Base-by-base conservation (phyloP, 2,888 invertebrate genomes). In the Zonitis immaculata region DNA sequence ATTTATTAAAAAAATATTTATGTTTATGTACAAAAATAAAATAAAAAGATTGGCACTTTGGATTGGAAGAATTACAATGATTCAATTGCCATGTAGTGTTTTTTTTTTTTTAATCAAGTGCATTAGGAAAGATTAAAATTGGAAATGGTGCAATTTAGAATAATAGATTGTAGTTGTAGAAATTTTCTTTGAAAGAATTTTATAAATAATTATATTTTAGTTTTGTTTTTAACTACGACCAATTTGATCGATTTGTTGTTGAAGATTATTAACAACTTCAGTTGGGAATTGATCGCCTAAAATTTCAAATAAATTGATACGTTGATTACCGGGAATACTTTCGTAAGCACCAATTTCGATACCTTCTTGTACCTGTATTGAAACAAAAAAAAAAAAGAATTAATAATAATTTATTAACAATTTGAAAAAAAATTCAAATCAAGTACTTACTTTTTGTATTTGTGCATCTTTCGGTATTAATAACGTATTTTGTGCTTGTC, bases 191-290 rank as follows among this genome's bases (percentile, higher is more conserved):
- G n/a, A n/a, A n/a, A n/a, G n/a, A n/a, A n/a, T n/a, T n/a, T n/a
- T 11, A 52, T 45, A 49, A 49, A 52, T 20, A 39, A 25, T n/a
- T 14, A n/a, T 14, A 11, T 28, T 18, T 26, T n/a, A 20, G 1
- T 4, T 30, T 14, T 14, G 2, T 3, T 42, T 46, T 76, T 78
- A 83, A 69, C 84, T 82, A 64, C 80, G 82, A 64, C 91, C 91
- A 66, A 92, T 86, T 76, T 88, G 86, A 75, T 92, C 91, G 66
- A 92, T 87, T 77, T 91, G 91, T 49, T 84, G 78, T 73, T 92
- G 91, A 57, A 92, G 82, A 77, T 92, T 92, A 80, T 87, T 89
- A 73, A 92, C 89, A 32, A 92, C 92, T 78, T 92, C 92, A 43
- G 86, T 84, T 7, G 92, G 92, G 57, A 92, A 87, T 74, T 90